phyloP scores from a whole-genome alignment of 1,140 invertebrate species.

The Temnothorax nylanderi region DNA sequence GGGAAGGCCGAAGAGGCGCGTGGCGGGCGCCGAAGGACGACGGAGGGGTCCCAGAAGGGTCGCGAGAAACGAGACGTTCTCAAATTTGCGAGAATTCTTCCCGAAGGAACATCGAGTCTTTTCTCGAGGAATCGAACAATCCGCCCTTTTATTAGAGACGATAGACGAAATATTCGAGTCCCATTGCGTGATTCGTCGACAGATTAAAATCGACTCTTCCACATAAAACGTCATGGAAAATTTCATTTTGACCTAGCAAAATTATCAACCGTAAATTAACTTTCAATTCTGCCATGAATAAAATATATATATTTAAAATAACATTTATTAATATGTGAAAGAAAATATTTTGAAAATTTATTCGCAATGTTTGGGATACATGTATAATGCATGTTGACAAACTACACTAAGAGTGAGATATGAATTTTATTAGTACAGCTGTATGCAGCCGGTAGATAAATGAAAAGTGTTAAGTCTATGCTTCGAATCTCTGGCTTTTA shows the following conservation, averaged over 20 bases:
- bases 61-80: conserved; percentile 73
- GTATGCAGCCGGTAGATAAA: conserved; percentile 1
- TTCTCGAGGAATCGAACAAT: conserved; percentile 58
- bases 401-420: conserved; percentile 3
- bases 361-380: background rate
- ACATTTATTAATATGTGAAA: conserved; percentile 9
- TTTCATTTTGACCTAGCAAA: background rate
- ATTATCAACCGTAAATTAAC: background rate
- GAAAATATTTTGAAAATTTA: conserved; percentile 29
- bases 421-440: conserved; percentile 23
- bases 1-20: conserved; percentile 62
- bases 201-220: conserved; percentile 59
- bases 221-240: background rate
- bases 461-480: conserved; percentile 44
- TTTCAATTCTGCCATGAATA: background rate
- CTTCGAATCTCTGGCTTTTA: conserved; percentile 16
- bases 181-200: conserved; percentile 64
- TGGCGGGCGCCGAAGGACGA: conserved; percentile 44
- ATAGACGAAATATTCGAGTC: conserved; percentile 65
- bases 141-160: conserved; percentile 69
- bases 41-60: conserved; percentile 59
- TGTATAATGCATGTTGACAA: conserved; percentile 30
- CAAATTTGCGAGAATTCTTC: conserved; percentile 66
- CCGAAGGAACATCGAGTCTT: conserved; percentile 59
- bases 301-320: conserved; percentile 14